Evolutionary conservation across 2,797 vertebrate genomes (phyloP).

Genomic region (Diceros bicornis): DNA sequence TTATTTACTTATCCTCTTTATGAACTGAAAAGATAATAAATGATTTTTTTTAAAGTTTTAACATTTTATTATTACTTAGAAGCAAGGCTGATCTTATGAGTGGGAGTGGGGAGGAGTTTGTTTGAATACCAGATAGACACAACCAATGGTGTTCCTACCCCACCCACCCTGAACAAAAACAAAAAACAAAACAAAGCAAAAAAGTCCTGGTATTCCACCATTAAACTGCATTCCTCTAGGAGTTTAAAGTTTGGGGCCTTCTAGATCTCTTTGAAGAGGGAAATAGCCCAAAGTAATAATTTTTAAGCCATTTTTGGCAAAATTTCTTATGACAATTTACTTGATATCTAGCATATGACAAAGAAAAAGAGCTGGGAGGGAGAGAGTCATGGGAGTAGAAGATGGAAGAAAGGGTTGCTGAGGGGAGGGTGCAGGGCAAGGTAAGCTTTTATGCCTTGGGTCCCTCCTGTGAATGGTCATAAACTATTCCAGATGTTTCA

Average conservation of each 20-base stretch:
- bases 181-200: background rate
- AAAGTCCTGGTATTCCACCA: background rate
- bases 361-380: background rate
- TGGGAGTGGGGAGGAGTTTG: background rate
- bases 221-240: background rate
- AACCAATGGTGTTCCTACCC: background rate
- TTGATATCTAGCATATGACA: background rate
- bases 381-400: background rate
- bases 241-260: background rate
- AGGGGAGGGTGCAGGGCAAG: background rate
- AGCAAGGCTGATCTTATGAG: background rate
- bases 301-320: background rate
- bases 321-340: background rate
- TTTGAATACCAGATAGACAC: background rate
- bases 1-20: conserved; percentile 29
- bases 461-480: background rate
- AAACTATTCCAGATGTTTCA: background rate
- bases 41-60: background rate
- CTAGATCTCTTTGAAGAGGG: conserved; percentile 55
- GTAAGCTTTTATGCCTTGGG: background rate
- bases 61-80: background rate
- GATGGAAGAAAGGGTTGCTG: background rate
- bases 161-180: background rate
- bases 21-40: conserved; percentile 4
- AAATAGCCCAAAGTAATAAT: background rate